phyloP scores from a whole-genome alignment of 2,888 invertebrate species.

The Tuberolachnus salignus region DNA sequence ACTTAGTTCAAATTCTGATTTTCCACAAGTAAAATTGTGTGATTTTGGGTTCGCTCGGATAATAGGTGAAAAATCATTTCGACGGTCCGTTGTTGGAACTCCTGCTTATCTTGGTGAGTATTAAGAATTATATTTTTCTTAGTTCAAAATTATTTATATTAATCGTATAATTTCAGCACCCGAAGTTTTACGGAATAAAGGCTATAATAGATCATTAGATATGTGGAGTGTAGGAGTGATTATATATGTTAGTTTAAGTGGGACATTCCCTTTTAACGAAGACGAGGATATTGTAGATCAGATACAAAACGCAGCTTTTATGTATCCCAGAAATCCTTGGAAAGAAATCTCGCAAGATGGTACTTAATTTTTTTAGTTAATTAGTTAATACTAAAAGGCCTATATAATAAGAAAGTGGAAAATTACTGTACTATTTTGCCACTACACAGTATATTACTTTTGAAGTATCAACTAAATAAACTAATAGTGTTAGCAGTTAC shows the following conservation, averaged over 20 bases:
- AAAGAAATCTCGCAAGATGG: conserved; percentile 91
- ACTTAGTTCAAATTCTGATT: conserved; percentile 90
- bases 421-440: too few species aligned
- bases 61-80: conserved; percentile 97
- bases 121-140: too few species aligned
- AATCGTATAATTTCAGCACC: conserved; percentile 73
- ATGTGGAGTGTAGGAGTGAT: conserved; percentile 99
- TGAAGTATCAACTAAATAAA: too few species aligned
- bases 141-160: too few species aligned
- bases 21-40: conserved; percentile 97
- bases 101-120: conserved; percentile 91
- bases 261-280: conserved; percentile 99
- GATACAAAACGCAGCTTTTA: conserved; percentile 99
- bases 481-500: too few species aligned
- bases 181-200: conserved; percentile 96
- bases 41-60: conserved; percentile 99
- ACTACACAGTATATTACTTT: too few species aligned
- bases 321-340: conserved; percentile 99
- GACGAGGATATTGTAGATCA: conserved; percentile 99
- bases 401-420: too few species aligned
- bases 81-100: conserved; percentile 96
- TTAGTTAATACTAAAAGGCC: too few species aligned
- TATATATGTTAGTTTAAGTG: conserved; percentile 96
- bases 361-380: conserved; percentile 62
- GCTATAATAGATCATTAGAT: conserved; percentile 97